Base-by-base conservation (phyloP, 2,888 invertebrate species). In the Habrosyne pyritoides region DNA sequence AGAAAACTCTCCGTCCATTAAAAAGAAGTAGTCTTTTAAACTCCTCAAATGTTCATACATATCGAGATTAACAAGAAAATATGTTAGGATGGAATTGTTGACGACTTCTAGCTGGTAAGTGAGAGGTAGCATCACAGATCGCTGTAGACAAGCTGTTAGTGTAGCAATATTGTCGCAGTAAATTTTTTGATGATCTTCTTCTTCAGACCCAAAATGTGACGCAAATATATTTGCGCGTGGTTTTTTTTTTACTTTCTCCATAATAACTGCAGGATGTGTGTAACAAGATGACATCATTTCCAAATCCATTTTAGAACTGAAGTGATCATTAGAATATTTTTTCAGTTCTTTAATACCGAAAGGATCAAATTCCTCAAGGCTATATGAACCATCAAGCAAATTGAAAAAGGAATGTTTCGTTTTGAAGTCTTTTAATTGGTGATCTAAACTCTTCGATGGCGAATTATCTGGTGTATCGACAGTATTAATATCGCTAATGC, bases 1-100 rank as follows among this genome's bases (percentile, higher is more conserved):
- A 0, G 95, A 95, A 80, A 97, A 97, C 81, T 97, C 96, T 0
- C 97, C 97, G 67, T 97, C 96, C 91, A 96, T 93, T 22, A 97
- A 79, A 69, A 97, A 96, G 79, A 95, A 97, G 71, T 95, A 97
- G 75, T 96, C 95, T 49, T 96, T 93, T n/a, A 97, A 83, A 79
- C 95, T 95, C 48, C 94, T 94, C 64, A 97, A 90, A 83, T 97
- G 96, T 21, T 95, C 94, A 42, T 96, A 91, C 78, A 95, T 93
- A 53, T 95, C 94, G 18, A 95, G 87, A 60, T 95, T 94, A 0
- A 94, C 91, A 0, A 97, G 84, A 66, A 95, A 95, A 75, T 95
- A 94, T 30, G 95, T 95, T 59, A 97, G 84, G 21, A 96, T 94
- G 7, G 96, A 96, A 60, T 95, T 95, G 57, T 96, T 95, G 0